Percentiles rank a stretch among this genome's conserved stretches.
Conservation (phyloP, 2,797 vertebrate genomes). For the Poliocrania exsul region DNA sequence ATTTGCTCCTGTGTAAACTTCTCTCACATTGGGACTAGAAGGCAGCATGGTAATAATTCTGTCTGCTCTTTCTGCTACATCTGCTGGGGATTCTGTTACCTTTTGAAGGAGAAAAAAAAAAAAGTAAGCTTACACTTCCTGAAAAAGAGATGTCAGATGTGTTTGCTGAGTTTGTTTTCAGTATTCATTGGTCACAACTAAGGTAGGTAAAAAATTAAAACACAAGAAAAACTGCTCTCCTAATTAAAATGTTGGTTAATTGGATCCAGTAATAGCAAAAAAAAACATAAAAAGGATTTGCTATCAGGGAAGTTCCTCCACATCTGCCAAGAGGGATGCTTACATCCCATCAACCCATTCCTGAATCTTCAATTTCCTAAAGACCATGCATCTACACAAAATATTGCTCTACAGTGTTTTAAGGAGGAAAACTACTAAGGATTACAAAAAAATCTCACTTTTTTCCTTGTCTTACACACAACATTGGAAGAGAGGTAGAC, state of each 20-base stretch:
- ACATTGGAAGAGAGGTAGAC: not conserved
- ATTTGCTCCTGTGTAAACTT: conserved; percentile 91
- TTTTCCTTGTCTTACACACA: not conserved
- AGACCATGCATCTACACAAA: not conserved
- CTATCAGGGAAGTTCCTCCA: not conserved
- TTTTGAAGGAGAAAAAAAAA: conserved; percentile 68
- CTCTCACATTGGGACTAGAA: conserved; percentile 90
- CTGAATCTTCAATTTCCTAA: not conserved
- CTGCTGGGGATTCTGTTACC: conserved; percentile 93
- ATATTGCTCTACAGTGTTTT: not conserved
- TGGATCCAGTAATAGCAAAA: not conserved
- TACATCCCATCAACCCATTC: not conserved
- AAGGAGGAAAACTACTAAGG: not conserved
- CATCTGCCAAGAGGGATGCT: not conserved
- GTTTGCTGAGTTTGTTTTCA: not conserved
- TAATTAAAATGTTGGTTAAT: not conserved
- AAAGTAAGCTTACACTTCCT: not conserved
- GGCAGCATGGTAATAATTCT: conserved; percentile 98
- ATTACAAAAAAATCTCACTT: not conserved
- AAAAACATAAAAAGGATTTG: not conserved
- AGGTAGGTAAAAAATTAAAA: not conserved
- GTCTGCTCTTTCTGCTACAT: conserved; percentile 95
- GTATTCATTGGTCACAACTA: not conserved
- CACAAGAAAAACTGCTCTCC: not conserved
- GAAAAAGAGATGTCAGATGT: not conserved